Percentiles rank a stretch among this genome's conserved stretches.
Conservation (phyloP, 1,140 invertebrate species). For the Riptortus pedestris region DNA sequence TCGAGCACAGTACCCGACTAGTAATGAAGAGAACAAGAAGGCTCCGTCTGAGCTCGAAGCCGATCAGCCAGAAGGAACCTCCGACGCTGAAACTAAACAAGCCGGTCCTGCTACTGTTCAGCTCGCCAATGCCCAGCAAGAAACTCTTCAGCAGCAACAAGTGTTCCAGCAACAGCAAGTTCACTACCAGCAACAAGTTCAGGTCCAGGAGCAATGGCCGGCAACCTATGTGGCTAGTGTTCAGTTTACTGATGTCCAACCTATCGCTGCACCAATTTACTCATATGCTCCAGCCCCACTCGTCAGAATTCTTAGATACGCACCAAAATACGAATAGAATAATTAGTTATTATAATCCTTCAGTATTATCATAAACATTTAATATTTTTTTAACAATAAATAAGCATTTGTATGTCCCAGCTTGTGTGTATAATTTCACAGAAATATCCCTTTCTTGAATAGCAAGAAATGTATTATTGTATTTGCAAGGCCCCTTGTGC, state of each 20-base stretch:
- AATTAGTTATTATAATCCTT: neutral
- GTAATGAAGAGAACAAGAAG: neutral
- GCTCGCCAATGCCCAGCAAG: too few species aligned
- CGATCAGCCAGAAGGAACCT: neutral
- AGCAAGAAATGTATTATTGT: too few species aligned
- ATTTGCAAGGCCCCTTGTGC: too few species aligned
- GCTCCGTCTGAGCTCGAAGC: neutral
- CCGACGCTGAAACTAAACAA: neutral
- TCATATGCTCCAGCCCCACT: slow-evolving; percentile 30
- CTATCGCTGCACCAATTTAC: slow-evolving; percentile 32
- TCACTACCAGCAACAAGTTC: neutral
- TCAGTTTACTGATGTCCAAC: slow-evolving; percentile 33
- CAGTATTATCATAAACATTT: too few species aligned
- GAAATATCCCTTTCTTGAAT: too few species aligned
- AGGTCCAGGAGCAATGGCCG: neutral
- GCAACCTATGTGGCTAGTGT: slow-evolving; percentile 29
- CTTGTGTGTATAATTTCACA: too few species aligned
- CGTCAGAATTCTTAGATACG: slow-evolving; percentile 28
- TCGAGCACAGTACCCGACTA: neutral
- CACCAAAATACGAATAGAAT: neutral
- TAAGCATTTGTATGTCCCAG: too few species aligned
- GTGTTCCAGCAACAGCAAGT: neutral
- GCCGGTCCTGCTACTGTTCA: neutral
- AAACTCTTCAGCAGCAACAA: neutral
- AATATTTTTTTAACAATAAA: too few species aligned